These are phyloP conservation scores for Anseranas semipalmata DNA, from an alignment of 2,113 vertebrate species.

Conservation along the genomic window DNA sequence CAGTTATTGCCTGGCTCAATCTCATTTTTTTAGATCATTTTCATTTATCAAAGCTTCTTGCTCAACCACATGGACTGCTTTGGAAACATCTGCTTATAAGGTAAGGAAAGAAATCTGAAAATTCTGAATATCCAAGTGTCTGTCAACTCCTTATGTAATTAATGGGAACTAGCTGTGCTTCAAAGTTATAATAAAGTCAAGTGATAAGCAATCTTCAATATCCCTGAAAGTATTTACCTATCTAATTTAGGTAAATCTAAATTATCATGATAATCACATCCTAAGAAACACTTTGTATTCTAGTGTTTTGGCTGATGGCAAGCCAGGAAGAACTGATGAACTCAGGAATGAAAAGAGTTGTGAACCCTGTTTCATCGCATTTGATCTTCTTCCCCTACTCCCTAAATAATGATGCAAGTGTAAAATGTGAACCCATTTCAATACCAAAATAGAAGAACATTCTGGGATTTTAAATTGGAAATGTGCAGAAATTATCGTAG, in stretches of 20 bases:
- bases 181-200: background rate
- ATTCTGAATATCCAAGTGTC: background rate
- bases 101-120: background rate
- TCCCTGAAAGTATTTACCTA: background rate
- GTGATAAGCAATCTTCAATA: background rate
- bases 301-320: background rate
- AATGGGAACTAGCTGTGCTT: background rate
- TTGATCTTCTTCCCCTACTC: background rate
- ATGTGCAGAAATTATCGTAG: background rate
- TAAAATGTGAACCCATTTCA: background rate
- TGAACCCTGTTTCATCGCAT: background rate
- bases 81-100: background rate
- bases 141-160: background rate
- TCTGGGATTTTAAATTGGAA: background rate
- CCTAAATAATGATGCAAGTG: background rate
- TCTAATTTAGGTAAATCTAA: background rate
- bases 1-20: background rate
- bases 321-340: background rate
- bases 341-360: background rate
- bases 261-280: fast-evolving
- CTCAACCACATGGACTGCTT: background rate
- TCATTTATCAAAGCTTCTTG: background rate
- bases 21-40: background rate
- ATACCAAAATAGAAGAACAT: background rate
- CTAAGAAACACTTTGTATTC: background rate